Evolutionary conservation across 1,140 invertebrate species (phyloP).

Genomic region (Anoplolepis gracilipes): DNA sequence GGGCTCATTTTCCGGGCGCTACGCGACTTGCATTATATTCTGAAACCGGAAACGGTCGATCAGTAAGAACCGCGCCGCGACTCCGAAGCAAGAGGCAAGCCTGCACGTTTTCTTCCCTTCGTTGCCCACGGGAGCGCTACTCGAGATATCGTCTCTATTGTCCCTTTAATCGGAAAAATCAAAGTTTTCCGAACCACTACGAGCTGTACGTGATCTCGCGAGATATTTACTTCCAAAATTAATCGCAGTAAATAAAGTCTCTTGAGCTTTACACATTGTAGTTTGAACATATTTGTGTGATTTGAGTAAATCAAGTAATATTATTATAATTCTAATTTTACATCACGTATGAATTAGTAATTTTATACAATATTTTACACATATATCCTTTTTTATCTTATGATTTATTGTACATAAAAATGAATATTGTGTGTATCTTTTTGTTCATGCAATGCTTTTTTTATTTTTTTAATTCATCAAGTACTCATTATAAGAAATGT

Average conservation of each 20-base stretch:
- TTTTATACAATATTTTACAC: neutral
- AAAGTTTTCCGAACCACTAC: conserved; percentile 60
- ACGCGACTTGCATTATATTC: conserved; percentile 70
- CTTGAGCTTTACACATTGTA: neutral
- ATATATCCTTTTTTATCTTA: neutral
- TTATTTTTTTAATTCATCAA: neutral
- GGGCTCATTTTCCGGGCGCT: conserved; percentile 66
- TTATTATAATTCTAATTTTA: neutral
- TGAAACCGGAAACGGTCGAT: conserved; percentile 71
- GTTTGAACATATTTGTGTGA: neutral
- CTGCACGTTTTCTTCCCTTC: conserved; percentile 62
- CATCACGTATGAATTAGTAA: neutral
- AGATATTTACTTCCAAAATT: conserved; percentile 19
- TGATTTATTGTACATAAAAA: neutral
- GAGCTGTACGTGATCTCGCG: conserved; percentile 44
- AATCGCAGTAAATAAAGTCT: neutral
- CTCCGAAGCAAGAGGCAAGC: conserved; percentile 11
- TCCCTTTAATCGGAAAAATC: conserved; percentile 77
- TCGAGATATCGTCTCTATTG: conserved; percentile 74
- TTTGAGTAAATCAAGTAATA: neutral
- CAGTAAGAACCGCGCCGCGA: conserved; percentile 43
- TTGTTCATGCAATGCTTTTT: neutral
- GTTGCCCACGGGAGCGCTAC: conserved; percentile 59
- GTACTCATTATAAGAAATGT: neutral
- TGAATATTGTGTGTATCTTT: neutral